Conservation (phyloP, 2,113 vertebrate species). For the Salminus brasiliensis region DNA sequence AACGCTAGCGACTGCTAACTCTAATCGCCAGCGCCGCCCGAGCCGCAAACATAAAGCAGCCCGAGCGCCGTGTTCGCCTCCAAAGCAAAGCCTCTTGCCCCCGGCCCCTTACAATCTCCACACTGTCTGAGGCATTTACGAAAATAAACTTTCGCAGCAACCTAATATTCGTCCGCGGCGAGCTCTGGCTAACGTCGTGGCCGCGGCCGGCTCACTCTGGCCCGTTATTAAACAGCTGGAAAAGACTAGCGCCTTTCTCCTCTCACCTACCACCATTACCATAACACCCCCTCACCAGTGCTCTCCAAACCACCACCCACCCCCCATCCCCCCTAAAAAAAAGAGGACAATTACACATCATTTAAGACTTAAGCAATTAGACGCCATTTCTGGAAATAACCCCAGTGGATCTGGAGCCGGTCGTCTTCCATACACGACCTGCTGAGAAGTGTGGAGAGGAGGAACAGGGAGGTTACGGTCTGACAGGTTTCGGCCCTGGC, state of each 20-base stretch:
- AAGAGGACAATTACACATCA: conserved; percentile 81
- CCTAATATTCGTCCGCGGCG: conserved; percentile 41
- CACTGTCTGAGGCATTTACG: conserved; percentile 49
- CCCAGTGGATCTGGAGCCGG: conserved; percentile 72
- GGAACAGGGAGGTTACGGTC: conserved; percentile 67
- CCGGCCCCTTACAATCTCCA: conserved; percentile 30
- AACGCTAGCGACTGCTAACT: conserved; percentile 25
- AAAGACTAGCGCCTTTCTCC: conserved; percentile 70
- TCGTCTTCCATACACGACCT: conserved; percentile 64
- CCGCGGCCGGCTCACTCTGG: conserved; percentile 35
- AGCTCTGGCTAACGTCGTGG: conserved; percentile 49
- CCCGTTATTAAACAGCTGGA: conserved; percentile 73
- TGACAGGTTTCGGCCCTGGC: conserved; percentile 74
- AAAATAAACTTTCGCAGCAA: conserved; percentile 52
- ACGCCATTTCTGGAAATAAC: conserved; percentile 76
- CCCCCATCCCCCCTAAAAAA: conserved; percentile 57
- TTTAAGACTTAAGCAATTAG: conserved; percentile 84
- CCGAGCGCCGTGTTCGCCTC: conserved; percentile 2
- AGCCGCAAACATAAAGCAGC: conserved; percentile 35
- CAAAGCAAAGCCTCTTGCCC: conserved; percentile 41
- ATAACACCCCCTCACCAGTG: conserved; percentile 55
- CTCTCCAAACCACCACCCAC: too few relatives aligned
- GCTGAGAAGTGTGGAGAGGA: background rate
- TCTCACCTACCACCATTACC: conserved; percentile 65
- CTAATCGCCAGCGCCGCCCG: conserved; percentile 37